Conservation (phyloP, 2,113 vertebrate genomes). For the Crotalus tigris region DNA sequence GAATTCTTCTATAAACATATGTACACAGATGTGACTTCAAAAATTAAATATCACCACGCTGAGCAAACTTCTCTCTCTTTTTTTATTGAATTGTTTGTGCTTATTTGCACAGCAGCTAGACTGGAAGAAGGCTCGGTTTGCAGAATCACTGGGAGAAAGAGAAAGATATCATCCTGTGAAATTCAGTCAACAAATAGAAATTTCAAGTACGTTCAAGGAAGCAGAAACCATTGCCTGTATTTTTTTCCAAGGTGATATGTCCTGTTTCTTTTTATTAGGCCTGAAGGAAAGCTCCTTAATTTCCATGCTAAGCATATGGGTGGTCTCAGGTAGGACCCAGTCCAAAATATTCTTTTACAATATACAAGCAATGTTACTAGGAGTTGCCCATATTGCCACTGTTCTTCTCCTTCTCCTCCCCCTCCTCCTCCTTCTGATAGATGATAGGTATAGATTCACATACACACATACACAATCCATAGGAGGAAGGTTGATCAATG, state of each 20-base stretch:
- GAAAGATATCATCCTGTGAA: background rate
- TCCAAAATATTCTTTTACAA: background rate
- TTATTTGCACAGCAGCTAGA: background rate
- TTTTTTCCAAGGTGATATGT: background rate
- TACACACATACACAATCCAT: background rate
- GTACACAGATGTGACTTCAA: background rate
- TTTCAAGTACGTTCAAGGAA: background rate
- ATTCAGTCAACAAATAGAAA: background rate
- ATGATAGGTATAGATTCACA: background rate
- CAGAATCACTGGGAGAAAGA: background rate
- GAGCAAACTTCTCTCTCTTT: background rate
- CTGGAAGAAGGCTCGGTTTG: rapidly evolving
- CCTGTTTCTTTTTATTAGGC: background rate
- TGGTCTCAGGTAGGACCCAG: background rate
- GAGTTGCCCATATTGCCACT: background rate
- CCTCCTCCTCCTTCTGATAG: background rate
- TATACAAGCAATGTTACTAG: background rate
- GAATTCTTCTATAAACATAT: rapidly evolving
- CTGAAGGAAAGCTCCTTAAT: background rate
- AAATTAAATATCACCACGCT: background rate
- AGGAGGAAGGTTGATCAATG: background rate
- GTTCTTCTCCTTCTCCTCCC: background rate
- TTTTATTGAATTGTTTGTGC: background rate
- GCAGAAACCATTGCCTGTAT: background rate
- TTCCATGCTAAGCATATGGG: background rate